Evolutionary conservation across 1,140 invertebrate genomes (phyloP).

Genomic region (Chrysoperla carnea): DNA sequence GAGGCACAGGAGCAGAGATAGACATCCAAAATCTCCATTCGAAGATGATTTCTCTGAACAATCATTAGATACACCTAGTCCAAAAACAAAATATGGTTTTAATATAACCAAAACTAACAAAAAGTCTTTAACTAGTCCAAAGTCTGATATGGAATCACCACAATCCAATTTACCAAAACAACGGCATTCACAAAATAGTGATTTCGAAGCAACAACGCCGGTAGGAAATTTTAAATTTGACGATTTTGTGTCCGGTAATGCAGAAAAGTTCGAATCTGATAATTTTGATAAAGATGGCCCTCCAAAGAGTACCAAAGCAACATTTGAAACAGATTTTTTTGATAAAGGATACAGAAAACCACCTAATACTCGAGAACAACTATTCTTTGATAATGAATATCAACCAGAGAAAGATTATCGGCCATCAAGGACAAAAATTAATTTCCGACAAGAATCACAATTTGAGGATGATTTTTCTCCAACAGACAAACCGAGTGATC

Average conservation of each 20-base stretch:
- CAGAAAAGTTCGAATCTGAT: conserved; percentile 29
- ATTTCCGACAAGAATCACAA: conserved; percentile 31
- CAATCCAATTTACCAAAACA: not conserved
- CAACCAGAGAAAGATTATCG: conserved; percentile 12
- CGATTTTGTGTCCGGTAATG: conserved; percentile 2
- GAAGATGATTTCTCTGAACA: conserved; percentile 12
- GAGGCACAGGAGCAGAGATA: not conserved
- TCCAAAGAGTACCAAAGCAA: conserved; percentile 23
- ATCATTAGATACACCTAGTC: not conserved
- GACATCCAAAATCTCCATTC: conserved; percentile 4
- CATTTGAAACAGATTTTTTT: conserved; percentile 51
- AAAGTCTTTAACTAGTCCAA: conserved; percentile 9
- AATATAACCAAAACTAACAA: conserved; percentile 9
- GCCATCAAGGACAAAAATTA: conserved; percentile 9
- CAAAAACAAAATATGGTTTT: not conserved
- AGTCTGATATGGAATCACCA: not conserved
- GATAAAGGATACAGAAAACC: conserved; percentile 5
- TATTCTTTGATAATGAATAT: conserved; percentile 15
- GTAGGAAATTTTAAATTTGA: too few relatives aligned
- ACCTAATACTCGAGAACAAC: conserved; percentile 8
- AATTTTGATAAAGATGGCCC: conserved; percentile 29
- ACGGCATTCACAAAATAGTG: not conserved
- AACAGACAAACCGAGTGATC: conserved; percentile 18
- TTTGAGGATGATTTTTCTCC: conserved; percentile 59
- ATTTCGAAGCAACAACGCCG: not conserved